phyloP scores from a whole-genome alignment of 2,888 invertebrate genomes.

The Dicyrtoma fusca region DNA sequence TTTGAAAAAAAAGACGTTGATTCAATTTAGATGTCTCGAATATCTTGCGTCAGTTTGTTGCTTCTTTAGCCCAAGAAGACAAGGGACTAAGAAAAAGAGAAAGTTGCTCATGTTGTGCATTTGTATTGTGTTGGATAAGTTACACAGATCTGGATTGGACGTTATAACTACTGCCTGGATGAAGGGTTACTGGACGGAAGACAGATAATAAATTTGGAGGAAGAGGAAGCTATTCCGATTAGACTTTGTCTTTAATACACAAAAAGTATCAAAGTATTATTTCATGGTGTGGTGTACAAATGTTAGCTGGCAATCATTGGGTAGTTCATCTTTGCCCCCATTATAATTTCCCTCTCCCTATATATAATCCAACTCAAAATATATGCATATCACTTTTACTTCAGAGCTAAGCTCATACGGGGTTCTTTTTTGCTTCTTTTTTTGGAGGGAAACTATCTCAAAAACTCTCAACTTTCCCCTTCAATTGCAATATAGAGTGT shows the following conservation, averaged over 20 bases:
- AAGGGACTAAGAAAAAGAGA: background rate
- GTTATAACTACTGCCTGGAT: too few relatives aligned
- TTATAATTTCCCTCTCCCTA: slow-evolving; percentile 5
- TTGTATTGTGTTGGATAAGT: background rate
- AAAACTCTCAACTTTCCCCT: too few relatives aligned
- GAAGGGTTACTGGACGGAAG: background rate
- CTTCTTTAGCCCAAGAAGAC: background rate
- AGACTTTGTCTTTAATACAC: background rate
- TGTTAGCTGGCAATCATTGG: slow-evolving; percentile 18
- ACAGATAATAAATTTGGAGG: background rate
- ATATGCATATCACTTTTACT: too few relatives aligned
- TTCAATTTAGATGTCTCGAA: slow-evolving; percentile 21
- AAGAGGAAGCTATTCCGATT: background rate
- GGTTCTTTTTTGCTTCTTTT: too few relatives aligned
- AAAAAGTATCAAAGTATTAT: background rate
- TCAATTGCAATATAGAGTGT: background rate
- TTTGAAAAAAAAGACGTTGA: slow-evolving; percentile 3
- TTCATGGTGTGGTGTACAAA: slow-evolving; percentile 3
- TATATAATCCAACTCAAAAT: too few relatives aligned
- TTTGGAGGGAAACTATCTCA: too few relatives aligned
- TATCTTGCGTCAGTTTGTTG: background rate
- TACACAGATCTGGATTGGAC: too few relatives aligned
- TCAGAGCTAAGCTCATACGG: too few relatives aligned
- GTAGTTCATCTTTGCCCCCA: slow-evolving; percentile 20
- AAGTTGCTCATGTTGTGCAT: background rate